These are phyloP conservation scores for Danaus chrysippus DNA, from an alignment of 2,888 invertebrate species.

Conservation along the genomic window DNA sequence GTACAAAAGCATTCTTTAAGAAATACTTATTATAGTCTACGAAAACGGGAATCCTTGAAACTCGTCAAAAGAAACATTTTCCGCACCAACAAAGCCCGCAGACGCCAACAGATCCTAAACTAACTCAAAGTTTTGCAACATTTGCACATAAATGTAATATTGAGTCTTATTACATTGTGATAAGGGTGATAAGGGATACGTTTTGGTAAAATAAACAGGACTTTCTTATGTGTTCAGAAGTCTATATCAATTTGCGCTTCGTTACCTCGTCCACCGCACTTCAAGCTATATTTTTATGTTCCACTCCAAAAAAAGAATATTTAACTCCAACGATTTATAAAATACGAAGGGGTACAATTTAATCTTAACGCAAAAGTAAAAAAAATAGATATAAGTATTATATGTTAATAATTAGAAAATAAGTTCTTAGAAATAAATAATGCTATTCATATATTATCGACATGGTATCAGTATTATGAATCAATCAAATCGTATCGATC, in stretches of 20 bases:
- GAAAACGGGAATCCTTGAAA: constrained; percentile 12
- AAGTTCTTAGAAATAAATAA: background rate
- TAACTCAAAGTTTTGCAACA: constrained; percentile 41
- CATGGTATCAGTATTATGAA: background rate
- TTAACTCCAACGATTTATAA: constrained; percentile 3
- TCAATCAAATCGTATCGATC: constrained; percentile 10
- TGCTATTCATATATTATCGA: background rate
- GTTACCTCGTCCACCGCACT: constrained; percentile 43
- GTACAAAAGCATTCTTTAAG: background rate
- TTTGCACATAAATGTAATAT: constrained; percentile 17
- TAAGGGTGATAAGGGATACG: constrained; percentile 33
- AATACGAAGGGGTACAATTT: background rate
- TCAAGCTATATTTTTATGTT: constrained; percentile 38
- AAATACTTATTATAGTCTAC: constrained; percentile 5
- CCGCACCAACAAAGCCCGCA: constrained; percentile 9
- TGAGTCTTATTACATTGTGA: constrained; percentile 33
- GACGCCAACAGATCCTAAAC: constrained; percentile 47
- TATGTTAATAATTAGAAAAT: no score
- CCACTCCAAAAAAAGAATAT: constrained; percentile 7
- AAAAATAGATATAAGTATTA: no score
- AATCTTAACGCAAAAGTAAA: background rate
- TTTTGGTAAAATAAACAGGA: constrained; percentile 40
- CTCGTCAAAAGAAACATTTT: constrained; percentile 23
- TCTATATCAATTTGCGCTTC: constrained; percentile 52
- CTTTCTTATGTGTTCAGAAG: constrained; percentile 44